A percentile compares a stretch with the other conserved stretches of the same genome.
Conservation (phyloP, 2,888 invertebrate genomes). For the Miltochrista miniata region DNA sequence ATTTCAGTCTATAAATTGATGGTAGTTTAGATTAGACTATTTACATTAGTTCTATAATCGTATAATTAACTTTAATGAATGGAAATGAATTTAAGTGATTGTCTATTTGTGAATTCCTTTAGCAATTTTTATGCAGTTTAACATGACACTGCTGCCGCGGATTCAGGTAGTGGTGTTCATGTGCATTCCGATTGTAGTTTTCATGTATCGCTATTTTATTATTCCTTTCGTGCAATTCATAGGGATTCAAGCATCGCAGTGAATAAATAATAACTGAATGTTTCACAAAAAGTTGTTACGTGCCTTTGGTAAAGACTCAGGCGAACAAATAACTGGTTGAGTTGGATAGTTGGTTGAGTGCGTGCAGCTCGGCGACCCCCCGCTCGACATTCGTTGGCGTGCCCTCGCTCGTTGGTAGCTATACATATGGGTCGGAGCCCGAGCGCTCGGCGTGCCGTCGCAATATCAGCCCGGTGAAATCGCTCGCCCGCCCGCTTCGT, state of each 20-base stretch:
- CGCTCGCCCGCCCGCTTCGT: slow-evolving; percentile 80
- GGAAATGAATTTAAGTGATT: slow-evolving; percentile 30
- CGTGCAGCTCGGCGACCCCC: slow-evolving; percentile 74
- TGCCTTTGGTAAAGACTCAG: slow-evolving; percentile 46
- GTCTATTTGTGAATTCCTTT: too few species aligned
- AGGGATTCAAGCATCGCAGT: slow-evolving; percentile 26
- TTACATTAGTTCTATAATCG: slow-evolving; percentile 29
- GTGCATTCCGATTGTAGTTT: slow-evolving; percentile 10
- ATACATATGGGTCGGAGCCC: slow-evolving; percentile 78
- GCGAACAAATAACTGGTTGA: slow-evolving; percentile 64
- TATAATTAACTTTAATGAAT: slow-evolving; percentile 21
- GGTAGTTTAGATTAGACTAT: slow-evolving; percentile 20
- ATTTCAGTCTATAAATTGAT: slow-evolving; percentile 23
- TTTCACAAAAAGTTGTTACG: slow-evolving; percentile 37
- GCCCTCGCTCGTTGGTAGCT: slow-evolving; percentile 72
- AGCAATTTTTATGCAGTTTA: too few species aligned
- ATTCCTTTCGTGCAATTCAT: slow-evolving; percentile 32
- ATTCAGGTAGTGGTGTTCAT: too few species aligned
- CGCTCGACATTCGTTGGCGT: slow-evolving; percentile 66
- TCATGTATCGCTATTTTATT: slow-evolving; percentile 24
- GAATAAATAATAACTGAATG: slow-evolving; percentile 35
- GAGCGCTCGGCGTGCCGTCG: slow-evolving; percentile 76
- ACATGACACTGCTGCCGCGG: too few species aligned
- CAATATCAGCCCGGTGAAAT: slow-evolving; percentile 83
- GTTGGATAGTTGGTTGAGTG: slow-evolving; percentile 66